Conservation (phyloP, 2,113 vertebrate species). For the Marmota monax region DNA sequence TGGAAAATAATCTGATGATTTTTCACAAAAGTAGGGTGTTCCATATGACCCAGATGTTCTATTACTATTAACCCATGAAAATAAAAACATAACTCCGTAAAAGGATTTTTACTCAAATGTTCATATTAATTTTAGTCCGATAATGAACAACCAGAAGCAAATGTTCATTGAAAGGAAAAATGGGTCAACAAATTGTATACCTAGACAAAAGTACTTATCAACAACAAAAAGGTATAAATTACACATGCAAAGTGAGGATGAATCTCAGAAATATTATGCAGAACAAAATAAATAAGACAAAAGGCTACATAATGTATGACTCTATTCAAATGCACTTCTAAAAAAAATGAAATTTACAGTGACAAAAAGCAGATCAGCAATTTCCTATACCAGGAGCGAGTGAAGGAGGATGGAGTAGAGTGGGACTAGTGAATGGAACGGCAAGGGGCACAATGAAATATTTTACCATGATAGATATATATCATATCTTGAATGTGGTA, state of each 20-base stretch:
- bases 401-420: background rate
- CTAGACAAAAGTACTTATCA: background rate
- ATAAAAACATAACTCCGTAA: background rate
- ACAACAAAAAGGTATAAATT: constrained; percentile 7
- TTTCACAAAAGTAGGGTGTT: background rate
- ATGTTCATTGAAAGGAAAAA: background rate
- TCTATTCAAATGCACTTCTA: background rate
- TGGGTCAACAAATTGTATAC: background rate
- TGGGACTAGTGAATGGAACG: background rate
- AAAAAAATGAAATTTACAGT: background rate
- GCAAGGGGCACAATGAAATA: background rate
- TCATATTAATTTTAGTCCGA: background rate
- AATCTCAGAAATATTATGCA: constrained; percentile 24
- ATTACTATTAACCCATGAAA: background rate
- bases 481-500: background rate
- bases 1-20: background rate
- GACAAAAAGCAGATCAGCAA: background rate
- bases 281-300: background rate
- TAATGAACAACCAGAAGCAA: background rate
- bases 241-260: background rate
- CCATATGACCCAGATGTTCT: background rate
- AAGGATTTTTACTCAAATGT: background rate
- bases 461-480: background rate
- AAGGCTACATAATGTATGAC: background rate
- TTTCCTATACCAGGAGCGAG: background rate